Percentiles rank a stretch among this genome's conserved stretches.
Evolutionary conservation across 2,888 invertebrate species (phyloP).

Genomic region (Agrotis ipsilon): DNA sequence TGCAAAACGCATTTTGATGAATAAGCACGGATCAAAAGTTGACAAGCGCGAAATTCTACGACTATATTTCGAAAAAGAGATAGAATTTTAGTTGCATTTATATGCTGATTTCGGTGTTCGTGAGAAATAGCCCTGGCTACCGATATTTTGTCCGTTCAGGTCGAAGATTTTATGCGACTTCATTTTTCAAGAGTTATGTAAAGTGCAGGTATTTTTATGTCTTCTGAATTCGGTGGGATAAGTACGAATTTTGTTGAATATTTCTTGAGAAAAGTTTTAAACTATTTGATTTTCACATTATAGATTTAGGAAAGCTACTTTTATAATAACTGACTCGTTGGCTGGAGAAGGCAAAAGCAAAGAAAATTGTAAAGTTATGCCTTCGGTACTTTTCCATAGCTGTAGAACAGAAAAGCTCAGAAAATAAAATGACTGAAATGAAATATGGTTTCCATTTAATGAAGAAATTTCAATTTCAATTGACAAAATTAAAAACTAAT

Average conservation of each 20-base stretch:
- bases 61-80: slow-evolving; percentile 27
- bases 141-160: slow-evolving; percentile 12
- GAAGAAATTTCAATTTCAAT: too few relatives aligned
- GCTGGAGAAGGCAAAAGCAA: too few relatives aligned
- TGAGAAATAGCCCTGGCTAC: slow-evolving; percentile 25
- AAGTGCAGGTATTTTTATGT: slow-evolving; percentile 20
- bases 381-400: too few relatives aligned
- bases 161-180: slow-evolving; percentile 24
- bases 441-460: not conserved
- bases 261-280: not conserved
- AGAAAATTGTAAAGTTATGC: too few relatives aligned
- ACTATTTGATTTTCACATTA: too few relatives aligned
- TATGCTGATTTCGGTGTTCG: slow-evolving; percentile 36
- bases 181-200: slow-evolving; percentile 16
- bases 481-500: too few relatives aligned
- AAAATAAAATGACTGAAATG: too few relatives aligned
- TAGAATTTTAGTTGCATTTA: slow-evolving; percentile 38
- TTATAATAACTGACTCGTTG: too few relatives aligned
- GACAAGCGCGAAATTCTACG: slow-evolving; percentile 71
- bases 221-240: too few relatives aligned
- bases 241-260: too few relatives aligned
- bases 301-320: too few relatives aligned
- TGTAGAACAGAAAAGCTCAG: too few relatives aligned
- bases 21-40: slow-evolving; percentile 72
- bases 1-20: slow-evolving; percentile 75